Evolutionary conservation across 2,888 invertebrate species (phyloP).

Genomic region (Acrobasis consociella): DNA sequence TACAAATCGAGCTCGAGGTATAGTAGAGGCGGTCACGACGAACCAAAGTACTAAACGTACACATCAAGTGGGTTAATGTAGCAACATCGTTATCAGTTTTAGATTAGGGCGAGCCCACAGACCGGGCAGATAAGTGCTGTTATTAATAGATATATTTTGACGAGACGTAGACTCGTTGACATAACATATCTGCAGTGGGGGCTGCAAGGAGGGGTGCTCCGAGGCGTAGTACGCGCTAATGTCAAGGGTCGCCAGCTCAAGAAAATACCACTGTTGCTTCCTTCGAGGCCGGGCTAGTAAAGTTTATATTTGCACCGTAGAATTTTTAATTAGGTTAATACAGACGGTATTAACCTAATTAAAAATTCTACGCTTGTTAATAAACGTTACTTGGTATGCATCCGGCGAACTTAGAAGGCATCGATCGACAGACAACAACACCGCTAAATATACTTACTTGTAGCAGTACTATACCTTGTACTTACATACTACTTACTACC

Average conservation of each 20-base stretch:
- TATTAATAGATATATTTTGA: constrained; percentile 12
- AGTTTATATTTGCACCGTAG: background rate
- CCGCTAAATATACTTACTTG: too few relatives aligned
- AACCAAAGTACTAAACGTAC: constrained; percentile 19
- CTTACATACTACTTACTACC: too few relatives aligned
- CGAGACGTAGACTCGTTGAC: constrained; percentile 1
- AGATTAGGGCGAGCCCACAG: constrained; percentile 20
- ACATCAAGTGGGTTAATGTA: constrained; percentile 20
- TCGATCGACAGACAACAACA: background rate
- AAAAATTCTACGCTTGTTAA: background rate
- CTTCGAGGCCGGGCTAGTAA: background rate
- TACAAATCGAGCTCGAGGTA: constrained; percentile 18
- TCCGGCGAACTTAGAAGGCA: background rate
- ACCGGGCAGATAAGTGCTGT: constrained; percentile 5
- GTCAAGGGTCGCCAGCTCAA: constrained; percentile 1
- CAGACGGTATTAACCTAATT: background rate
- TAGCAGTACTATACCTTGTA: too few relatives aligned
- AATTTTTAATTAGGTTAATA: too few relatives aligned
- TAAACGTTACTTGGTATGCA: background rate
- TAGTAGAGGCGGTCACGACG: background rate
- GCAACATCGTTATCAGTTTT: constrained; percentile 20
- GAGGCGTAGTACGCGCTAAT: constrained; percentile 3
- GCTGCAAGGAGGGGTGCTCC: constrained; percentile 5
- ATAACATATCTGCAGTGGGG: constrained; percentile 6
- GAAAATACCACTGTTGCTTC: background rate